Base-by-base conservation (phyloP, 2,888 invertebrate species). In the Dryocosmus kuriphilus region DNA sequence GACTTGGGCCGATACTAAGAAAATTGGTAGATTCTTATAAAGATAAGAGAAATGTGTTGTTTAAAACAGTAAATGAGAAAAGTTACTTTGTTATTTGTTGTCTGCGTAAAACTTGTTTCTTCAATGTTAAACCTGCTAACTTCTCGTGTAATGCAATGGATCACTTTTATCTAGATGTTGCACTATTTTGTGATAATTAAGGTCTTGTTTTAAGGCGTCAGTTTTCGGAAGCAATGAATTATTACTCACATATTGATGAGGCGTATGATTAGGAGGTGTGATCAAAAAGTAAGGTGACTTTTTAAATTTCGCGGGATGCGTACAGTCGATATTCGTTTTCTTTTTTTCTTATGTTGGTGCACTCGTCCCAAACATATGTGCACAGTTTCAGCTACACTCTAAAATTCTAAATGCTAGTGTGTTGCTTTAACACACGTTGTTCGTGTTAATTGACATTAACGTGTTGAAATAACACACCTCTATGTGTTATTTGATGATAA, bases 51-150 rank as follows among this genome's bases (percentile, higher is more conserved):
- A 30, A 71, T 51, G n/a, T 46, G 67, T 24, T 27, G 24, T 30
- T 71, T 71, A 6, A 71, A 71, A 71, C 51, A 71, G 5, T 71
- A n/a, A 71, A 71, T 51, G 67, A 30, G 67, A 65, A 65, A 30
- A 51, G 46, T 19, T 14, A 8, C 4, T 57, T 57, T 22, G 24
- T 71, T 41, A 51, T 41, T 67, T 46, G 27, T 19, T 41, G 65
- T 24, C 11, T 41, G 65, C n/a, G n/a, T 14, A 19, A 27, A 24
- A 41, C 67, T 71, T 71, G 67, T 71, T 71, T 71, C 30, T 51
- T 27, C 46, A 67, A 67, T 67, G 65, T 67, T 27, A n/a, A 51
- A 51, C 8, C 14, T 51, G 51, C n/a, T 1, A 8, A 51, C 19
- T 46, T 46, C 19, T n/a, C 11, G 46, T 19, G n/a, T 57, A 24